Base-by-base conservation (phyloP, 2,888 invertebrate species). In the Ophion ellenae region DNA sequence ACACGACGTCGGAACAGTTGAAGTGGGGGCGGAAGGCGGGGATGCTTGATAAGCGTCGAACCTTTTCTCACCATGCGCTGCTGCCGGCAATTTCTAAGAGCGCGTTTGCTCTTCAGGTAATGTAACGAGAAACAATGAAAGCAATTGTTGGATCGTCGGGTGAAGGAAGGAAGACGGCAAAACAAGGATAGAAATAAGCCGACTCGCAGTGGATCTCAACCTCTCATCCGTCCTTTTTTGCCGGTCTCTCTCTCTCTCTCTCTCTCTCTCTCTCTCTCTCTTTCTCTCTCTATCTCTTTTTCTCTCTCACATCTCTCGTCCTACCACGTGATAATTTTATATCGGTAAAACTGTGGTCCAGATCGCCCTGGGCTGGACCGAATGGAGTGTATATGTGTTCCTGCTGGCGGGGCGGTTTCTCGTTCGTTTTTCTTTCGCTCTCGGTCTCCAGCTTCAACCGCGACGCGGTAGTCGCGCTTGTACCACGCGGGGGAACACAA, bases 61-160 rank as follows among this genome's bases (percentile, higher is more conserved):
- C 61, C 45, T 79, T 82, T 61, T 82, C 66, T 77, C 77, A 77
- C 36, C 77, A 59, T 14, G 70, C 77, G 59, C 66, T 79, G 78
- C 64, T 81, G 64, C 77, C 66, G 53, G 20, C 9, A 17, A 17
- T 45, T 69, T 0, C 76, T 45, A 69, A 24, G 9, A 57, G 20
- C 40, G 78, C 53, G 74, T 80, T 80, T 83, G 81, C 89, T 89
- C 88, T 90, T 89, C 87, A 76, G 86, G 81, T 86, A 88, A 89
- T 87, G 87, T 84, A 89, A 87, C 82, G 85, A 87, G 89, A 88
- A 89, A 90, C 90, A 90, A 90, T 90, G 90, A 89, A 89, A 86
- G 80, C 89, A 86, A 90, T 89, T 89, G 89, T 88, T 86, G 84
- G 57, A 66, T 67, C 24, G 79, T 45, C 47, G 67, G 28, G 81